Evolutionary conservation across 1,140 invertebrate genomes (phyloP).

Genomic region (Bombus consobrinus): DNA sequence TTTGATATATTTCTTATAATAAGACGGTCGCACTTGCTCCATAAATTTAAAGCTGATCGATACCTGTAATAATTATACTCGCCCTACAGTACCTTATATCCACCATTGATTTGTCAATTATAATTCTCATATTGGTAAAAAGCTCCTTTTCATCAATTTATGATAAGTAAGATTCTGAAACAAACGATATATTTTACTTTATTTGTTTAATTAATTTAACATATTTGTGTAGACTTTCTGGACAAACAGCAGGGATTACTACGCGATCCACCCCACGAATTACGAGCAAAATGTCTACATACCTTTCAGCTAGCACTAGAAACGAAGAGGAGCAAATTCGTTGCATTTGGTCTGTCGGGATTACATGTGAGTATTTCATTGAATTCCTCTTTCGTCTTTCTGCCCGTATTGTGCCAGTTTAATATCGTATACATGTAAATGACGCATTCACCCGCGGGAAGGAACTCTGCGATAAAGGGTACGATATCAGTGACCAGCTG

Average conservation of each 20-base stretch:
- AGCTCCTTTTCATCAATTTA: background rate
- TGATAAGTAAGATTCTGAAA: background rate
- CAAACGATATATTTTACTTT: background rate
- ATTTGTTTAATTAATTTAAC: background rate
- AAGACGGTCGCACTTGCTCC: background rate
- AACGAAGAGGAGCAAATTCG: constrained; percentile 92
- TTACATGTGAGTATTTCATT: constrained; percentile 88
- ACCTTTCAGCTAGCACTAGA: constrained; percentile 94
- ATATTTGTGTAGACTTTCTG: constrained; percentile 87
- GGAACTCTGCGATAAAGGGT: constrained; percentile 58
- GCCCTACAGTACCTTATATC: no score
- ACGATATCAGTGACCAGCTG: constrained; percentile 55
- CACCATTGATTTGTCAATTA: background rate
- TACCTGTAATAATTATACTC: background rate
- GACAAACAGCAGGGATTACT: constrained; percentile 90
- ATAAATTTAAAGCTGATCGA: background rate
- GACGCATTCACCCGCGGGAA: constrained; percentile 41
- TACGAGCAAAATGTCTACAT: constrained; percentile 91
- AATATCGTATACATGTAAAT: background rate
- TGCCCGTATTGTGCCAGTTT: background rate
- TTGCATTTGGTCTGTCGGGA: constrained; percentile 91
- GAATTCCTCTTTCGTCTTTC: background rate
- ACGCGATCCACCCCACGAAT: constrained; percentile 91
- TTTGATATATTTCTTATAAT: accelerated
- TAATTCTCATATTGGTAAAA: background rate